phyloP scores from a whole-genome alignment of 1,140 invertebrate species.

The Argopecten irradians region DNA sequence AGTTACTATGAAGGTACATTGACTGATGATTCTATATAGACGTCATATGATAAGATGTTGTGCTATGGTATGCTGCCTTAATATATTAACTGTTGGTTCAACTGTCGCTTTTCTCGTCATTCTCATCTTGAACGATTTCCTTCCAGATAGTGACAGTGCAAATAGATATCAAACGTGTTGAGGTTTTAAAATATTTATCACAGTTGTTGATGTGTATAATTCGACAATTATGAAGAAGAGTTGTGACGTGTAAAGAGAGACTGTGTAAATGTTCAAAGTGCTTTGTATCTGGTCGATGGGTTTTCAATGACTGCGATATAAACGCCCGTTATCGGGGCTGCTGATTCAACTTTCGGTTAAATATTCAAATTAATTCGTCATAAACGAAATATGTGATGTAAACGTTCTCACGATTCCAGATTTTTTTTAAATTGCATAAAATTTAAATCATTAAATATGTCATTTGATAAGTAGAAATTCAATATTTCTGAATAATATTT shows the following conservation, averaged over 20 bases:
- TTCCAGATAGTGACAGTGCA: background rate
- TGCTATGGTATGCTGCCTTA: background rate
- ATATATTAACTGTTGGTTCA: background rate
- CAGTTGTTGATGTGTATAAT: constrained; percentile 8
- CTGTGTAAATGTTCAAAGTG: background rate
- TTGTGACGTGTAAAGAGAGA: background rate
- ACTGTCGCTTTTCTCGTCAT: background rate
- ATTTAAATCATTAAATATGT: background rate
- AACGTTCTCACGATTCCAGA: background rate
- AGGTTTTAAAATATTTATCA: constrained; percentile 2
- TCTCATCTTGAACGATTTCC: background rate
- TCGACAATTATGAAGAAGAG: background rate
- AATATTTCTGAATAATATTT: background rate
- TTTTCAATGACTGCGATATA: background rate
- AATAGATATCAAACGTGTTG: background rate
- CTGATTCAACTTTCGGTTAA: background rate
- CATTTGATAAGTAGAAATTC: background rate
- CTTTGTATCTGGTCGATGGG: background rate
- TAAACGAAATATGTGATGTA: constrained; percentile 2
- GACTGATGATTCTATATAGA: too few relatives aligned
- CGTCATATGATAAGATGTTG: background rate
- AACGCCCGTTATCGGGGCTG: background rate
- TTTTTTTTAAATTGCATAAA: background rate
- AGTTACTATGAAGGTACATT: too few relatives aligned
- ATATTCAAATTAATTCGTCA: constrained; percentile 11